These are phyloP conservation scores for Melanargia galathea DNA, from an alignment of 2,888 invertebrate genomes.

Conservation along the genomic window DNA sequence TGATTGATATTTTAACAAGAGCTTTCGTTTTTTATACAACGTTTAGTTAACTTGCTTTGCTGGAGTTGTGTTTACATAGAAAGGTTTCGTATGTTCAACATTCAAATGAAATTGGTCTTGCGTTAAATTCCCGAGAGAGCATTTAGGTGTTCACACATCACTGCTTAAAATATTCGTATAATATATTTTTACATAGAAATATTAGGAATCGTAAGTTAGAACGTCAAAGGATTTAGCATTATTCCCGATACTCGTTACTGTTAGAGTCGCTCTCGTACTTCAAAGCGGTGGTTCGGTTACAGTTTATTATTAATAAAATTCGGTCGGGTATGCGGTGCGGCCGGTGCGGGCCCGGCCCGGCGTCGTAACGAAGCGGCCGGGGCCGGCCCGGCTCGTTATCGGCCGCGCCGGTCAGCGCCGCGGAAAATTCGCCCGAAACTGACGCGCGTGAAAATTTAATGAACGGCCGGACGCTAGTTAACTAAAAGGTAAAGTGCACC, in stretches of 20 bases:
- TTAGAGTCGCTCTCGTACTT: constrained; percentile 76
- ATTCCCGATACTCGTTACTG: constrained; percentile 78
- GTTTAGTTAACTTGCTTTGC: background rate
- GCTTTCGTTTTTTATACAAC: background rate
- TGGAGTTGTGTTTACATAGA: background rate
- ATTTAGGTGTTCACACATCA: constrained; percentile 24
- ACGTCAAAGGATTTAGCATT: constrained; percentile 79
- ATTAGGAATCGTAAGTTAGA: constrained; percentile 48
- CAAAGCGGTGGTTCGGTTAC: constrained; percentile 79
- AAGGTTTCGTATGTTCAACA: background rate
- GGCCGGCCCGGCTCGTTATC: constrained; percentile 60
- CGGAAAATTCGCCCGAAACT: constrained; percentile 82
- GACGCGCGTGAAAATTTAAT: constrained; percentile 83
- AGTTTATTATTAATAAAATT: constrained; percentile 82
- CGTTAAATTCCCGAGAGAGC: constrained; percentile 23
- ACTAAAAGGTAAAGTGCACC: constrained; percentile 83
- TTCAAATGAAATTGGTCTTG: constrained; percentile 21
- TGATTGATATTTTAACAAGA: background rate
- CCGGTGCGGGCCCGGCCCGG: too few species aligned
- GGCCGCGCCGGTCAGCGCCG: constrained; percentile 72
- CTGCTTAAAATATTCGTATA: constrained; percentile 29
- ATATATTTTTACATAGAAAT: constrained; percentile 25
- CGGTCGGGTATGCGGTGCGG: constrained; percentile 54
- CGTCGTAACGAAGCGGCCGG: constrained; percentile 69
- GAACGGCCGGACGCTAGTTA: constrained; percentile 83